A percentile compares a stretch with the other conserved stretches of the same genome.
Conservation (phyloP, 2,888 invertebrate genomes). For the Oligia strigilis region DNA sequence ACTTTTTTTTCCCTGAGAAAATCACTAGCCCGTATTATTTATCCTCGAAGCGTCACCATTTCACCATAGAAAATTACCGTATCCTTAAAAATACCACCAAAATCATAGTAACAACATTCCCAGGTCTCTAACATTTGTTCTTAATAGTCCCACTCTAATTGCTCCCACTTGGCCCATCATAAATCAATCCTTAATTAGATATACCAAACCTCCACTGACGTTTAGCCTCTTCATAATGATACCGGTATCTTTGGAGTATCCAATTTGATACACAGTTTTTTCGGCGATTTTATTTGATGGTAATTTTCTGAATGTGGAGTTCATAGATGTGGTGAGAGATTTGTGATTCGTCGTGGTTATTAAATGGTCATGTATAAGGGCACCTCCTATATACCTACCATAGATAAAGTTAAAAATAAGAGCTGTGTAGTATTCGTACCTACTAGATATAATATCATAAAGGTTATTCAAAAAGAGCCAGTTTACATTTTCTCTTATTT, state of each 20-base stretch:
- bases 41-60: background rate
- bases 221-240: constrained; percentile 67
- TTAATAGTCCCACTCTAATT: constrained; percentile 77
- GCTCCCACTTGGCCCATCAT: constrained; percentile 77
- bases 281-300: constrained; percentile 63
- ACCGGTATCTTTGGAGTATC: constrained; percentile 65
- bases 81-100: constrained; percentile 45
- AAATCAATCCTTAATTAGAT: constrained; percentile 82
- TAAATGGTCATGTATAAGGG: constrained; percentile 7
- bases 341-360: constrained; percentile 57
- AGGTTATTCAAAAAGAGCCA: background rate
- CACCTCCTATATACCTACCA: constrained; percentile 17
- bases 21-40: background rate
- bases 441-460: background rate
- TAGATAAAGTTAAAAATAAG: background rate
- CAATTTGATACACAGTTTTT: constrained; percentile 66
- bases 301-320: constrained; percentile 44
- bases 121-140: constrained; percentile 70
- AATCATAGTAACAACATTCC: constrained; percentile 42
- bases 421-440: background rate
- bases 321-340: constrained; percentile 55
- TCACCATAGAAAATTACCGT: background rate
- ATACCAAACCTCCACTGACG: constrained; percentile 72
- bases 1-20: background rate
- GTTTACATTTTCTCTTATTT: background rate